phyloP scores from a whole-genome alignment of 2,888 invertebrate genomes.

The Scaptomyza flava region DNA sequence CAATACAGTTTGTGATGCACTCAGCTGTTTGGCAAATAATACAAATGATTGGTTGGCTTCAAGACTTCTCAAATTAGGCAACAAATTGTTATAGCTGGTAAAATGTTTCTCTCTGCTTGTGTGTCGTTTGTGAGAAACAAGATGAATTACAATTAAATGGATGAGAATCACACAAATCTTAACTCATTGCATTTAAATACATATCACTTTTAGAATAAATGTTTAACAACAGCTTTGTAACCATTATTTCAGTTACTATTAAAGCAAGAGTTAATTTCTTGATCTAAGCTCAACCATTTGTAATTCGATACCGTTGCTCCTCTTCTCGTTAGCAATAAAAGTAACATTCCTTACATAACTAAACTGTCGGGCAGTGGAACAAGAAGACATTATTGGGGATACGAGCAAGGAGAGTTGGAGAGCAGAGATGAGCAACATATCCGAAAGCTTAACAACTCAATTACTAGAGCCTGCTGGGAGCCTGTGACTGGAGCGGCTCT shows the following conservation, averaged over 20 bases:
- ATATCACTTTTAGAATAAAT: no score
- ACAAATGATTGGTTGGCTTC: conserved; percentile 34
- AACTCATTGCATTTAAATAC: no score
- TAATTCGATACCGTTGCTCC: conserved; percentile 1
- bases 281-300: conserved; percentile 6
- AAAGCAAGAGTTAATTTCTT: conserved; percentile 5
- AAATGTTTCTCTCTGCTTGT: neutral
- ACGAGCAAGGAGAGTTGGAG: neutral
- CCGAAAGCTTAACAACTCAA: conserved; percentile 61
- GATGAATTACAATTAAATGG: no score
- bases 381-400: conserved; percentile 1
- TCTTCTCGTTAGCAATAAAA: conserved; percentile 47
- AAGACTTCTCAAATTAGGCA: conserved; percentile 16
- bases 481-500: conserved; percentile 11
- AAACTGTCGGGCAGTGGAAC: conserved; percentile 11
- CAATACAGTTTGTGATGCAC: conserved; percentile 41
- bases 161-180: no score
- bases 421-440: conserved; percentile 8
- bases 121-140: no score
- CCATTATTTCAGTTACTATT: conserved; percentile 3
- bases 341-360: conserved; percentile 29
- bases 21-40: conserved; percentile 41
- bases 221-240: neutral
- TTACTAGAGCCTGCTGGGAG: conserved; percentile 56
- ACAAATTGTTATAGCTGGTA: conserved; percentile 27